phyloP scores from a whole-genome alignment of 2,113 vertebrate genomes.

The Leptocoma aspasia region DNA sequence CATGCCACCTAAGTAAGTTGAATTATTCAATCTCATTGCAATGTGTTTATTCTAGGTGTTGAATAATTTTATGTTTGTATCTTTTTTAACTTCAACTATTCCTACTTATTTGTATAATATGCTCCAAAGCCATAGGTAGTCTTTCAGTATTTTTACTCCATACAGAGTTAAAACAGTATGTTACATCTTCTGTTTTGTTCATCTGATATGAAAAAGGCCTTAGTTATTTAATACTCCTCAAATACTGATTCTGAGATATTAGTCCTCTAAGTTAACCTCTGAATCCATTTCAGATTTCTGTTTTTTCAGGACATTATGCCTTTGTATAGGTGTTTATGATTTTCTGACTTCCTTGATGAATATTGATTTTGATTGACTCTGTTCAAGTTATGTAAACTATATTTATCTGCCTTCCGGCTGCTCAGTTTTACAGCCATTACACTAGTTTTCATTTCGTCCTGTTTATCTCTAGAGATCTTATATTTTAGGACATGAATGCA shows the following conservation, averaged over 20 bases:
- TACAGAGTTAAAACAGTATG: not conserved
- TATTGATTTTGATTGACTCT: not conserved
- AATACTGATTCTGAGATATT: not conserved
- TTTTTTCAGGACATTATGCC: not conserved
- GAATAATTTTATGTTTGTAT: not conserved
- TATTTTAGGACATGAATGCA: not conserved
- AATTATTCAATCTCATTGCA: not conserved
- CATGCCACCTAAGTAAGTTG: not conserved
- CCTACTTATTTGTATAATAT: not conserved
- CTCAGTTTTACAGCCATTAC: not conserved
- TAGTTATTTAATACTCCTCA: not conserved
- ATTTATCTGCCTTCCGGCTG: not conserved
- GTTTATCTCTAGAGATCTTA: not conserved
- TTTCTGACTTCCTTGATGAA: not conserved
- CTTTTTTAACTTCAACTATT: not conserved
- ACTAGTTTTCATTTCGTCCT: not conserved
- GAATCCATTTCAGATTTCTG: not conserved
- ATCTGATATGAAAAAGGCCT: not conserved
- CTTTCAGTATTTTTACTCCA: not conserved
- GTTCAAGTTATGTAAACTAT: not conserved
- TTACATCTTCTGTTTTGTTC: not conserved
- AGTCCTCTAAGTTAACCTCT: not conserved
- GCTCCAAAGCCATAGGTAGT: not conserved
- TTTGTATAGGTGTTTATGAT: not conserved
- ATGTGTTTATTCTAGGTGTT: not conserved